Evolutionary conservation across 2,113 vertebrate species (phyloP).

Genomic region (Emydura subglobosa): DNA sequence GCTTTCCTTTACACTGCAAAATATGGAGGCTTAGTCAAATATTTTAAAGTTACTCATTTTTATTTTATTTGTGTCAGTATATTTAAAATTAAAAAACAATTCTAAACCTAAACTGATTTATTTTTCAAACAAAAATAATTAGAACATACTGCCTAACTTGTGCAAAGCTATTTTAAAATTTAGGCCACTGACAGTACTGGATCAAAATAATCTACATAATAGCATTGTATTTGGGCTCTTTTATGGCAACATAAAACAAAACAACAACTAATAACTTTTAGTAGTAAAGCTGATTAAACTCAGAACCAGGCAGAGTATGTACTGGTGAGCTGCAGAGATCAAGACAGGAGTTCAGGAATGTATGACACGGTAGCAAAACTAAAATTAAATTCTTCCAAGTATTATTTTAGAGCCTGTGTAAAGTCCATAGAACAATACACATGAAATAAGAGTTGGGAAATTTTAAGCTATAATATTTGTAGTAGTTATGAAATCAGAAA

Average conservation of each 20-base stretch:
- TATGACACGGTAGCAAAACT: slow-evolving; percentile 3
- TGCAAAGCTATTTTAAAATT: slow-evolving; percentile 13
- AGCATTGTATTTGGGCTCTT: slow-evolving; percentile 23
- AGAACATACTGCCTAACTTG: background rate
- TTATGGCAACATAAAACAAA: slow-evolving; percentile 56
- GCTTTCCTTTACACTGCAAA: background rate
- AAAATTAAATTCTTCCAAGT: slow-evolving; percentile 46
- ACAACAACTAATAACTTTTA: slow-evolving; percentile 56
- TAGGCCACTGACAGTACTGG: background rate
- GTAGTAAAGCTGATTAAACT: slow-evolving; percentile 41
- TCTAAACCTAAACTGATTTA: background rate
- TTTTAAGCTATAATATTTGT: background rate
- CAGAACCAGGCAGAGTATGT: slow-evolving; percentile 17
- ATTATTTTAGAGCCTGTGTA: slow-evolving; percentile 48
- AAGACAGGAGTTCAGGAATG: slow-evolving; percentile 38
- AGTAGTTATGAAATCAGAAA: background rate
- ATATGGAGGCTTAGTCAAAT: background rate
- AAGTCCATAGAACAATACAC: background rate
- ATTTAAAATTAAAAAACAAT: background rate
- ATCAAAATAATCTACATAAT: background rate
- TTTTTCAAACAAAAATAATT: background rate
- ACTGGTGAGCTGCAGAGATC: slow-evolving; percentile 24
- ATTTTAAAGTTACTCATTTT: background rate
- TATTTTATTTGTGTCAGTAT: background rate
- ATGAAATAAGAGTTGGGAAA: background rate